Base-by-base conservation (phyloP, 2,113 vertebrate species). In the Zootoca vivipara region DNA sequence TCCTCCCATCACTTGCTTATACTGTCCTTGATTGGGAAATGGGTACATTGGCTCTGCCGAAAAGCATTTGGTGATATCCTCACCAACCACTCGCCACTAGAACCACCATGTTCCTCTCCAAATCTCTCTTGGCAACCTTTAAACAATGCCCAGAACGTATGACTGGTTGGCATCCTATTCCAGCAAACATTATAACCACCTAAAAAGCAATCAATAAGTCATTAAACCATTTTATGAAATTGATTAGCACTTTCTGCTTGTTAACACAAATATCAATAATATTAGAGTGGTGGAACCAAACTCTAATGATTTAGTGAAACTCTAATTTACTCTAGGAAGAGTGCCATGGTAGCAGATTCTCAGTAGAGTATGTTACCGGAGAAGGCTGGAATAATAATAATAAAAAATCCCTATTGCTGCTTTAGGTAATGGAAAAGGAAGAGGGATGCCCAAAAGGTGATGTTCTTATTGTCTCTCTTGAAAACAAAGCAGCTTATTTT, bases 201-300 rank as follows among this genome's bases (percentile, higher is more conserved):
- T 52, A 78, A 92, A 92, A 94, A 91, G 8, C 5, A 88, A 85
- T 15, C 73, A 87, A 52, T 74, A 92, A 90, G 35, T 84, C 87
- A 91, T 89, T 72, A 93, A 93, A 87, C 1, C 1, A 90, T 83
- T 75, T 92, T 79, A 85, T 92, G 62, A 65, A 87, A 84, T 83
- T 46, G 85, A 87, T 93, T 93, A 94, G 38, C 26, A 91, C 91
- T 94, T 95, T 92, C 90, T 93, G 7, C 64, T 91, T 90, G 67
- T 92, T 96, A 92, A 92, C 86, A 89, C 78, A 90, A 5, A 92
- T 90, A 89, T 91, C 88, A 91, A 89, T 95, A 92, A 65, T 75
- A 3, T 89, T 82, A 64, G 28, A 79, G 84, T 40, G 88, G 7
- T 5, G 26, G 35, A 70, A 88, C n/a, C 1, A 30, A 93, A 56